Percentiles rank a stretch among this genome's conserved stretches.
Evolutionary conservation across 2,888 invertebrate genomes (phyloP).

Genomic region (Drosophila bunnanda): DNA sequence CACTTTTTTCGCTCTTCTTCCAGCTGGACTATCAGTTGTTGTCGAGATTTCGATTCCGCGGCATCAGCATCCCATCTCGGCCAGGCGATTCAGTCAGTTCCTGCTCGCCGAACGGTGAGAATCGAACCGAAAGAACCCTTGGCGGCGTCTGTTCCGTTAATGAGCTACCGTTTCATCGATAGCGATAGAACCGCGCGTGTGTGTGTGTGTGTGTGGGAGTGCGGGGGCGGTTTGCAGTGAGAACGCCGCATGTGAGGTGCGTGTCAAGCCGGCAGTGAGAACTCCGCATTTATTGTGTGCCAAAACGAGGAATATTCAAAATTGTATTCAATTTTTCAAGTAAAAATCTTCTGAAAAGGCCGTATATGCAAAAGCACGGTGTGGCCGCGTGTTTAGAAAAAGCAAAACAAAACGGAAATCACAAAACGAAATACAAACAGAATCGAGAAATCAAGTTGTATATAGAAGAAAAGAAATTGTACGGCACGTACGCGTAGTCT

Average conservation of each 20-base stretch:
- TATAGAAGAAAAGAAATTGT: constrained; percentile 29
- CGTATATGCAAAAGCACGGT: constrained; percentile 52
- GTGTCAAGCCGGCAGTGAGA: constrained; percentile 12
- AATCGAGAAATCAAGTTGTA: constrained; percentile 30
- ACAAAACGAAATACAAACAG: constrained; percentile 42
- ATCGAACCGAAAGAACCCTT: constrained; percentile 42
- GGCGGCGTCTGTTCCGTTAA: constrained; percentile 2
- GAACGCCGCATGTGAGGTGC: constrained; percentile 18
- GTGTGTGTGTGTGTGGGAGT: constrained; percentile 13
- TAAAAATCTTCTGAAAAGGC: not conserved
- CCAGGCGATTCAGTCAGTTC: constrained; percentile 70
- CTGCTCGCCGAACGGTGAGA: constrained; percentile 75
- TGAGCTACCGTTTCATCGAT: constrained; percentile 43
- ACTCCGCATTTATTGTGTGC: constrained; percentile 6
- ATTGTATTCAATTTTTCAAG: not conserved
- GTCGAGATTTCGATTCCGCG: constrained; percentile 70
- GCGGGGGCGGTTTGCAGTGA: constrained; percentile 25
- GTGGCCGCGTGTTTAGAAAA: constrained; percentile 72
- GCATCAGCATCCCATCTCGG: constrained; percentile 56
- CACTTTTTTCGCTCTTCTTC: constrained; percentile 48
- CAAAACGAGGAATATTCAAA: not conserved
- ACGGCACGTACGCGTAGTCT: constrained; percentile 38
- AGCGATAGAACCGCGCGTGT: constrained; percentile 23
- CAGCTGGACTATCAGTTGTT: constrained; percentile 73
- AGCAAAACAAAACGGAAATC: constrained; percentile 61